Conservation (phyloP, 2,888 invertebrate species). For the Acleris holmiana region DNA sequence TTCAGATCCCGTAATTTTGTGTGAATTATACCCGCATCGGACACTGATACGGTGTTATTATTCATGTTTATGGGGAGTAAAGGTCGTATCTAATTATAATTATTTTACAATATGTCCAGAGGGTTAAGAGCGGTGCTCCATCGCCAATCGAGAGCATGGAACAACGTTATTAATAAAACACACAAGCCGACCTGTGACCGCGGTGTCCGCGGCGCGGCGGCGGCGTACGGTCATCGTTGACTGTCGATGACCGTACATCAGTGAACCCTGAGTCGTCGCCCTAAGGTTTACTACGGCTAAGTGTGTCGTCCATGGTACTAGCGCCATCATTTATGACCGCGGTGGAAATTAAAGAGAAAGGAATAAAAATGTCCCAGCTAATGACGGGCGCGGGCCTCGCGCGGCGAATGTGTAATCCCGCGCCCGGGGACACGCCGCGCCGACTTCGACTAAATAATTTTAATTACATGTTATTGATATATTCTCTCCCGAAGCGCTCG, state of each 20-base stretch:
- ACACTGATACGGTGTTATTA: constrained; percentile 44
- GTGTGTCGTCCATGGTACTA: constrained; percentile 48
- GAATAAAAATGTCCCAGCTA: constrained; percentile 81
- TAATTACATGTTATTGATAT: constrained; percentile 84
- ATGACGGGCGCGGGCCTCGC: constrained; percentile 76
- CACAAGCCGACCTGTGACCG: constrained; percentile 51
- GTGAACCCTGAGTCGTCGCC: no score
- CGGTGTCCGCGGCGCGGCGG: constrained; percentile 48
- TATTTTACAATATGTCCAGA: constrained; percentile 47
- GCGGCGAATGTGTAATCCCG: constrained; percentile 80
- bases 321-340: constrained; percentile 77
- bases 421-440: constrained; percentile 67
- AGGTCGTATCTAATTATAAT: constrained; percentile 48
- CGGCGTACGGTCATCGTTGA: constrained; percentile 57
- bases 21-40: constrained; percentile 37
- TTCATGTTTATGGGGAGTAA: constrained; percentile 50
- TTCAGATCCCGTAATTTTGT: constrained; percentile 35
- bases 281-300: no score
- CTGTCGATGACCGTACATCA: no score
- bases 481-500: constrained; percentile 74
- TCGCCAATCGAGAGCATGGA: constrained; percentile 47
- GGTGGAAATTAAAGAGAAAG: constrained; percentile 82
- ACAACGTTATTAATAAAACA: constrained; percentile 62
- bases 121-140: constrained; percentile 45
- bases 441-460: constrained; percentile 76